Conservation (phyloP, 2,113 vertebrate species). For the Alectura lathami region DNA sequence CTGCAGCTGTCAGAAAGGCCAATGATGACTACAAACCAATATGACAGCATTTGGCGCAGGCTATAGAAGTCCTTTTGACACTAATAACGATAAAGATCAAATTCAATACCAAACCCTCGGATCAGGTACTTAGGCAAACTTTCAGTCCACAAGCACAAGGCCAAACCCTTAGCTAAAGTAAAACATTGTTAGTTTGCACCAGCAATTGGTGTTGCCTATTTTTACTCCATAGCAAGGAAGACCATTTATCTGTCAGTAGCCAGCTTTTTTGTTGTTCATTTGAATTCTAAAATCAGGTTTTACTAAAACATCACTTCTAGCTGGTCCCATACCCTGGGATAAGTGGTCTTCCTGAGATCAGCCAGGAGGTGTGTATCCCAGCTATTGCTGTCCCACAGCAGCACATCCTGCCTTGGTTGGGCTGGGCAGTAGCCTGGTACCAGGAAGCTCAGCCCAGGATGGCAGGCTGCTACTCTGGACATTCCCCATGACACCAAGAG, state of each 20-base stretch:
- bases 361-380: not conserved
- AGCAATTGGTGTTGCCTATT: not conserved
- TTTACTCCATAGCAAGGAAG: not conserved
- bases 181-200: not conserved
- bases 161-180: not conserved
- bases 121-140: not conserved
- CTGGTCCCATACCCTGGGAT: not conserved
- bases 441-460: not conserved
- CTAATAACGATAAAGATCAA: not conserved
- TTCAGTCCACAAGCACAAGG: not conserved
- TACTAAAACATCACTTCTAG: not conserved
- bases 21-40: not conserved
- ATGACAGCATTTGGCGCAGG: slow-evolving; percentile 7
- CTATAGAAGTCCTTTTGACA: slow-evolving; percentile 28
- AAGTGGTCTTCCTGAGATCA: not conserved
- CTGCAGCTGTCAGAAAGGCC: slow-evolving; percentile 47
- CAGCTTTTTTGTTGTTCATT: not conserved
- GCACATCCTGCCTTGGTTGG: not conserved
- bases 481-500: not conserved
- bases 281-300: not conserved
- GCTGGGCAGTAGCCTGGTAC: not conserved
- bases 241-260: not conserved
- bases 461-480: not conserved
- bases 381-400: not conserved
- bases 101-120: not conserved